Evolutionary conservation across 2,888 invertebrate genomes (phyloP).

Genomic region (Leucozona laternaria): DNA sequence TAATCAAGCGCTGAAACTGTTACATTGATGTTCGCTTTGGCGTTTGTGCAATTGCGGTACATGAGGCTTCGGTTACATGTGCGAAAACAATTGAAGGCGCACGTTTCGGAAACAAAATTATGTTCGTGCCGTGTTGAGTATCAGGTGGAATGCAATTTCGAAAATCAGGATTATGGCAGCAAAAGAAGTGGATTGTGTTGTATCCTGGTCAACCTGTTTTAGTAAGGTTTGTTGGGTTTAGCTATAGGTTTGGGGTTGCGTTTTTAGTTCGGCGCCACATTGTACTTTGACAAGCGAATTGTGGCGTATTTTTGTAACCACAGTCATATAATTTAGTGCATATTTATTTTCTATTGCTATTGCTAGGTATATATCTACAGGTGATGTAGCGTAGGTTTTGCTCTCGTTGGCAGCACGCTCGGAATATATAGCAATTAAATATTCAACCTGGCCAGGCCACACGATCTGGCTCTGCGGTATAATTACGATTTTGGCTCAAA

Average conservation of each 20-base stretch:
- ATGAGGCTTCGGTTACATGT: conserved; percentile 39
- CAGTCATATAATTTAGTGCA: conserved; percentile 13
- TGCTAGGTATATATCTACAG: background rate
- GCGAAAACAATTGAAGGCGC: conserved; percentile 42
- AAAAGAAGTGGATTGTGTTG: conserved; percentile 64
- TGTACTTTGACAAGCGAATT: conserved; percentile 38
- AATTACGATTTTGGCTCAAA: conserved; percentile 52
- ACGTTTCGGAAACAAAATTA: background rate
- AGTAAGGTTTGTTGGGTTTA: conserved; percentile 39
- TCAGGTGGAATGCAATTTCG: conserved; percentile 62
- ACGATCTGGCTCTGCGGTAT: conserved; percentile 11
- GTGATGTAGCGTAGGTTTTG: background rate
- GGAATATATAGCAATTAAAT: background rate
- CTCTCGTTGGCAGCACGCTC: background rate
- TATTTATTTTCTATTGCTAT: conserved; percentile 14
- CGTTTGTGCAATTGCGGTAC: conserved; percentile 57
- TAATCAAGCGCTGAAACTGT: conserved; percentile 54
- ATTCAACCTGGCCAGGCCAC: background rate
- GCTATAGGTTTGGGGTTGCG: background rate
- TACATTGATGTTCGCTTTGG: conserved; percentile 29
- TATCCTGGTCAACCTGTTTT: conserved; percentile 63
- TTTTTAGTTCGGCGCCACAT: conserved; percentile 27
- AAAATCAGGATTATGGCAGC: conserved; percentile 59
- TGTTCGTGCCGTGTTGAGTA: background rate
- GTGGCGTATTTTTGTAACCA: conserved; percentile 43